Evolutionary conservation across 2,888 invertebrate species (phyloP).

Genomic region (Cynaeus angustus): DNA sequence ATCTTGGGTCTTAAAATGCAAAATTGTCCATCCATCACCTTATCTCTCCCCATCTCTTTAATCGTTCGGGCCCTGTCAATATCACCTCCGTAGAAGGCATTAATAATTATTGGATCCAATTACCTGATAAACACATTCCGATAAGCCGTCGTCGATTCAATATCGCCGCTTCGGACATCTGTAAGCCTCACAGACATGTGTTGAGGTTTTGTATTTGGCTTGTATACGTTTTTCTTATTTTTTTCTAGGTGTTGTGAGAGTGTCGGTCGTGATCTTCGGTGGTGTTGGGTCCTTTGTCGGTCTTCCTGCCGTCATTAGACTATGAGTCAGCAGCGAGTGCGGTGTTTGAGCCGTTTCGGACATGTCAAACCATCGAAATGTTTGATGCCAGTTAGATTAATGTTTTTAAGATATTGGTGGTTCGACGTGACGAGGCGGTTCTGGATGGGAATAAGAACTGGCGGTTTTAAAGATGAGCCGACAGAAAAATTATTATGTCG

Average conservation of each 20-base stretch:
- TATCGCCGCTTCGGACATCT: conserved; percentile 54
- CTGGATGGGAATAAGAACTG: conserved; percentile 61
- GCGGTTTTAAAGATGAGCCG: conserved; percentile 61
- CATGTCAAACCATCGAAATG: conserved; percentile 67
- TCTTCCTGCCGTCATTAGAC: conserved; percentile 65
- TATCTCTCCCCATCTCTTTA: conserved; percentile 31
- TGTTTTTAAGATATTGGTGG: conserved; percentile 68
- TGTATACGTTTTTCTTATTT: conserved; percentile 46
- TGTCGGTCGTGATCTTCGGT: conserved; percentile 59
- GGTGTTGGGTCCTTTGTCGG: conserved; percentile 64
- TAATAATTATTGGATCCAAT: conserved; percentile 63
- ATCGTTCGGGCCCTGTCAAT: conserved; percentile 51
- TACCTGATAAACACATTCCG: conserved; percentile 62
- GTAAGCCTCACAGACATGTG: conserved; percentile 48
- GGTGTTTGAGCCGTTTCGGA: conserved; percentile 62
- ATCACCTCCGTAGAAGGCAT: conserved; percentile 55
- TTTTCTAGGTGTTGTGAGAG: conserved; percentile 34
- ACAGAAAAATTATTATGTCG: not conserved
- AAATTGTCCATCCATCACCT: not conserved
- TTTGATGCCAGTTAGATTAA: conserved; percentile 71
- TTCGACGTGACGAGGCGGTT: conserved; percentile 48
- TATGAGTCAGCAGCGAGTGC: conserved; percentile 64
- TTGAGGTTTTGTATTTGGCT: conserved; percentile 51
- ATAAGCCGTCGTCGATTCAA: conserved; percentile 58
- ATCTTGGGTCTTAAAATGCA: not conserved